phyloP scores from a whole-genome alignment of 2,797 vertebrate genomes.

The Phrynocephalus vlangalii region DNA sequence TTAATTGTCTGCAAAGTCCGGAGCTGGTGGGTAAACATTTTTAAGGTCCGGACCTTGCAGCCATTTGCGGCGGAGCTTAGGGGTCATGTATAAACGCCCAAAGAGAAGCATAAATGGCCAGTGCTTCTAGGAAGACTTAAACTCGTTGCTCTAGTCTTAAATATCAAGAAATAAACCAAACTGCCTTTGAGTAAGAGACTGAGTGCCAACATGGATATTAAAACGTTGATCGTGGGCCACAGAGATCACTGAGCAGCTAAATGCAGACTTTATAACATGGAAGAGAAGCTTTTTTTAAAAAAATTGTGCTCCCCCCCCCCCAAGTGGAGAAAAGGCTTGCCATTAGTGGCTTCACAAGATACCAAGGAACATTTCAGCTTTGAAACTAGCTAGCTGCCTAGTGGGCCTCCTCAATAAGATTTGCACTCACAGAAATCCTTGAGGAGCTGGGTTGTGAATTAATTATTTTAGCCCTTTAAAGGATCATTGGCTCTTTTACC shows the following conservation, averaged over 20 bases:
- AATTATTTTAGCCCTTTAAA: background rate
- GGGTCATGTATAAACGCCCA: too few species aligned
- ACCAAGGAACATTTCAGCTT: background rate
- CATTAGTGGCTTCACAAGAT: background rate
- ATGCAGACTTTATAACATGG: background rate
- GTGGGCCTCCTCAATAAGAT: too few species aligned
- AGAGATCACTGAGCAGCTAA: background rate
- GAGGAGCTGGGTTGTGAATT: background rate
- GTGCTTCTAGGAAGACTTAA: constrained; percentile 26
- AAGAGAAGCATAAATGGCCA: constrained; percentile 23
- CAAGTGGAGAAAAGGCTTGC: background rate
- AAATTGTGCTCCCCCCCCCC: background rate
- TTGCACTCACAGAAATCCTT: background rate
- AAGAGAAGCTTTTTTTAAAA: background rate
- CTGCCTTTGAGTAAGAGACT: constrained; percentile 25
- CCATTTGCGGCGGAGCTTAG: too few species aligned
- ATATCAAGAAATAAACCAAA: constrained; percentile 17
- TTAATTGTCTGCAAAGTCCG: too few species aligned
- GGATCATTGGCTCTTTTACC: background rate
- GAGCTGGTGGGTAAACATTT: too few species aligned
- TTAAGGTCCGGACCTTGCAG: too few species aligned
- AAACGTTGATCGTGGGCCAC: background rate
- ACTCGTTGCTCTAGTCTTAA: background rate
- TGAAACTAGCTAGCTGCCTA: background rate
- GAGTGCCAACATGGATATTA: constrained; percentile 25